phyloP scores from a whole-genome alignment of 2,797 vertebrate genomes.

The Microchirus variegatus region DNA sequence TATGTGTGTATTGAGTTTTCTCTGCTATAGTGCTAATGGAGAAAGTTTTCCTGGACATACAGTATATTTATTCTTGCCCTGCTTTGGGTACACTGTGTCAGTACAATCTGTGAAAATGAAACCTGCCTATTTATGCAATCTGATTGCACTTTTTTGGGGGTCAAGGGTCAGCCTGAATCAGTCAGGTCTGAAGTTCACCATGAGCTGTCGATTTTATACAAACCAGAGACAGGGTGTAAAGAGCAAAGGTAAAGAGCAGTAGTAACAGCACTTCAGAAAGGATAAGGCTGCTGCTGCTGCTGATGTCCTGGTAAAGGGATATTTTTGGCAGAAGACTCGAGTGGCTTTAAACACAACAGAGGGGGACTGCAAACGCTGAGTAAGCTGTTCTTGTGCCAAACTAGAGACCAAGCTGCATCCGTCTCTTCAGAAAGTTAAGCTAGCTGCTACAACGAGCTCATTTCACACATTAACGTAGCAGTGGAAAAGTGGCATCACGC shows the following conservation, averaged over 20 bases:
- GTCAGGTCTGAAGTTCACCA: conserved; percentile 73
- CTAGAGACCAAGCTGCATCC: conserved; percentile 25
- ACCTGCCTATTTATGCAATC: conserved; percentile 2
- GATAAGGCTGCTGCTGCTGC: not conserved
- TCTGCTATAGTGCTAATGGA: no score
- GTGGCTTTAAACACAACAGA: not conserved
- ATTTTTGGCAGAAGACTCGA: not conserved
- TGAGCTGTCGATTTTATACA: conserved; percentile 1
- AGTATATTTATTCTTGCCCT: no score
- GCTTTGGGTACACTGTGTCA: no score
- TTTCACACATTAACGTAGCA: not conserved
- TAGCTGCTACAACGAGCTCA: fast-evolving
- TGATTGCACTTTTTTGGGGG: conserved; percentile 26
- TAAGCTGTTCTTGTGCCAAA: conserved; percentile 4
- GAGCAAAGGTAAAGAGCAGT: not conserved
- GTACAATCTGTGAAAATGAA: not conserved
- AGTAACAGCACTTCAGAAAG: no score
- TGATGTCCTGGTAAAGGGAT: not conserved
- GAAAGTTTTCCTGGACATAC: no score
- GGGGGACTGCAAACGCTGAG: conserved; percentile 17
- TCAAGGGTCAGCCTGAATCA: conserved; percentile 62
- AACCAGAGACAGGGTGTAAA: not conserved
- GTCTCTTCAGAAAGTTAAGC: not conserved
- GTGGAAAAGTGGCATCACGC: no score
- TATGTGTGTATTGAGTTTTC: no score